Evolutionary conservation across 2,797 vertebrate genomes (phyloP), one percentile per base, ranked within the genome.

Genomic region (Cuculus canorus): DNA sequence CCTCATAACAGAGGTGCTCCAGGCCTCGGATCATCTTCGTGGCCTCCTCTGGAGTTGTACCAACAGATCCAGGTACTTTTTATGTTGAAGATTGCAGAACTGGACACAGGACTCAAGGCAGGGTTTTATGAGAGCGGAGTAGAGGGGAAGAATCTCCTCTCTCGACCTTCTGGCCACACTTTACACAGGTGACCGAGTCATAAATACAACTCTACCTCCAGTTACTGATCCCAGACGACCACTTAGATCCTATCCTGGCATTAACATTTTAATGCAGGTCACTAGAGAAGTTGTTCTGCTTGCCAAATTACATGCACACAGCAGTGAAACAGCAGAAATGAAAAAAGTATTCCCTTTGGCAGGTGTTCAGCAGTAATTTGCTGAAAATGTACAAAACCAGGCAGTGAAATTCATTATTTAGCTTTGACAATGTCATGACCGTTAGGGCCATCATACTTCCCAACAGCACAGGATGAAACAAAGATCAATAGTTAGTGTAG

Each of bases 341-440:
- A 84, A 90, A 56, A 4, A 41, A 94, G 86, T 22, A 90, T 90
- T 95, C 94, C 95, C 94, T 79, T 35, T 86, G 95, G 96, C 96
- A 96, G 94, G 80, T 95, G 90, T 86, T 94, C 86, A 84, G 94
- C 81, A 17, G 82, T 28, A 72, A 90, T 96, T 72, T 93, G 94
- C 86, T 90, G 90, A 54, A 92, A 92, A 82, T 0, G 22, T 66
- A 30, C 41, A 41, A 83, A 69, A 71, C 33, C 52, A 43, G 50
- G 23, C 60, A 22, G 9, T 6, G 33, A 86, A 70, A 82, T 90
- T 86, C 83, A 95, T 95, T 88, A 63, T 79, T 95, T 52, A 72
- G 70, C 92, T 73, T 13, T 88, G 93, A 93, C 95, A 95, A 95
- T 88, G 93, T 95, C 93, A 52, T 19, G 92, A 95, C 90, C 86